Base-by-base conservation (phyloP, 2,113 vertebrate species). In the Ornithorhynchus anatinus region DNA sequence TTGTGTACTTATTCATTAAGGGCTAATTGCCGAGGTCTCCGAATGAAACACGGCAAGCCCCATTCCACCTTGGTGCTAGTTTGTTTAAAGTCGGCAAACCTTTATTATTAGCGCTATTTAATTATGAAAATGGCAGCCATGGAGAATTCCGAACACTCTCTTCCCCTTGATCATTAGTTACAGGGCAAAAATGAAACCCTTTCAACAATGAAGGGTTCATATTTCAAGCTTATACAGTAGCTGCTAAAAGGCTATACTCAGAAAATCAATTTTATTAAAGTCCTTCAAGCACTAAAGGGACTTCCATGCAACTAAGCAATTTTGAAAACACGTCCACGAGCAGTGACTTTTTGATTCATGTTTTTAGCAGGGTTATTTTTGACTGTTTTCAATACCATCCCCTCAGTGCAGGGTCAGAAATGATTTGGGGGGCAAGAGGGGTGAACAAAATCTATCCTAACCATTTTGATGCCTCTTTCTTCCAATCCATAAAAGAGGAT, bases 221-320 rank as follows among this genome's bases (percentile, higher is more conserved):
- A 96, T 98, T 98, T 97, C 96, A 98, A 95, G 95, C 95, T 95
- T 95, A 97, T 95, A 91, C 89, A 90, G 90, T 91, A 95, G 94
- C 95, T 95, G 95, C 96, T 98, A 97, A 98, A 97, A 97, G 95
- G 95, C 92, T 95, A 93, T 95, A 95, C 95, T 97, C 95, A 94
- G 94, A 97, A 98, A 98, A 97, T 98, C 96, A 97, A 98, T 98
- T 97, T 97, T 96, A 97, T 96, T 95, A 96, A 98, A 96, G 95
- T 98, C 95, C 94, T 95, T 93, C 93, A 86, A 96, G 95, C 94
- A 96, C 95, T 96, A 96, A 96, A 96, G 95, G 95, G 95, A 96
- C 94, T 94, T 93, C 91, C 92, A 92, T 95, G 96, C 96, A 97
- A 94, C 96, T 92, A 95, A 95, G 96, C 96, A 96, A 97, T 97